Evolutionary conservation across 2,113 vertebrate species (phyloP).

Genomic region (Peromyscus californicus): DNA sequence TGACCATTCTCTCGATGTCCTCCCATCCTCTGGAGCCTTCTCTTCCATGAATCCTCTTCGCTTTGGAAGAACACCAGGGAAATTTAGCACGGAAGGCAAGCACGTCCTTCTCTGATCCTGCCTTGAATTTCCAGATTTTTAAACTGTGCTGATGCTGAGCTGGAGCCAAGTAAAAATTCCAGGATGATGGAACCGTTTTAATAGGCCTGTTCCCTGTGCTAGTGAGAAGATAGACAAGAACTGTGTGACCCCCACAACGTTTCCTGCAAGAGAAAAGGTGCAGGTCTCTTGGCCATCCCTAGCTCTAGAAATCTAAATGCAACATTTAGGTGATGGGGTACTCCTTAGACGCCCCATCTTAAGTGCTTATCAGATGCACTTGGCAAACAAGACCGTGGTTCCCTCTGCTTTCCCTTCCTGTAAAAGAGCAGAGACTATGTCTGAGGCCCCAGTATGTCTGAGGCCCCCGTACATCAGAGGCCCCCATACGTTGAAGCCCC

Average conservation of each 20-base stretch:
- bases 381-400: background rate
- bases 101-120: background rate
- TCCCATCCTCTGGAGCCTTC: background rate
- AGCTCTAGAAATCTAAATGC: background rate
- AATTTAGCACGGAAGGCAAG: background rate
- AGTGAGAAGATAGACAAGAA: rapidly evolving
- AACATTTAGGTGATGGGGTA: background rate
- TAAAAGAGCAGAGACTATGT: background rate
- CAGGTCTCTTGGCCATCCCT: background rate
- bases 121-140: background rate
- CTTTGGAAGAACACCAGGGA: background rate
- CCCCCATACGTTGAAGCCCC: no score
- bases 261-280: background rate
- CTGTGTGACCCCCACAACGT: no score
- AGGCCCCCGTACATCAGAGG: no score
- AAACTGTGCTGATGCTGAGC: background rate
- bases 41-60: background rate
- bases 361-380: background rate
- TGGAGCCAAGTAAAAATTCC: background rate
- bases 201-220: no score
- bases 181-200: background rate
- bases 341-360: background rate
- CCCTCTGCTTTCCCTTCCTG: background rate
- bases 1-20: background rate
- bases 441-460: no score